Evolutionary conservation across 2,113 vertebrate genomes (phyloP), one percentile per base, ranked within the genome.

Genomic region (Takifugu bimaculatus): DNA sequence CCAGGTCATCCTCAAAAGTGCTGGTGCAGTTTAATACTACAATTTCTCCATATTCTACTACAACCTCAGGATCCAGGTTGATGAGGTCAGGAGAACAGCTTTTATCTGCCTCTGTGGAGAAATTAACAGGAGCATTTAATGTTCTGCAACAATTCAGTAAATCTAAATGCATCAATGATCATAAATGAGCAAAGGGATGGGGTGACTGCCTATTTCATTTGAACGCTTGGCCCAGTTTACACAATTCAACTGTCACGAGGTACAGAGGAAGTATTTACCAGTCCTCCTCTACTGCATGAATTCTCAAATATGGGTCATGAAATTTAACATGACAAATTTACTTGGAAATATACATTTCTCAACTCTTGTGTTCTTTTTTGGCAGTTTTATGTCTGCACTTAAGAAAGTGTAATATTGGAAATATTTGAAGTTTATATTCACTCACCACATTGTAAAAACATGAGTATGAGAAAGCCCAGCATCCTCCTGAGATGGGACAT

Each of bases 401-500:
- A 6, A 48, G 15, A n/a, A 50, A 50, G 14, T 3, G 47, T 25
- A 50, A 25, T n/a, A 50, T 50, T 25, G 25, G 14, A 43, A 20
- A 1, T 45, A 4, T 27, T 35, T 7, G 6, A 10, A 2, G 65
- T 20, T 20, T 20, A 20, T 20, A 20, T 12, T 57, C 20, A 87
- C 90, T 90, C 78, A 91, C 89, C 86, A 26, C 28, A 50, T 10
- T 72, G 4, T n/a, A 60, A 35, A 50, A 81, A 3, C 4, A 49
- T 15, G 13, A 83, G 49, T 29, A 83, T 1, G 13, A 90, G 48
- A 39, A 69, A 3, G 6, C 60, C 20, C 5, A 77, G 27, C 7
- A 77, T 70, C 54, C 32, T 50, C 54, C 39, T 50, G 56, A 70
- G 55, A 49, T 12, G 49, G 59, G 60, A 29, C 79, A 74, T 86